Base-by-base conservation (phyloP, 2,888 invertebrate genomes). In the Scrobipalpa costella region DNA sequence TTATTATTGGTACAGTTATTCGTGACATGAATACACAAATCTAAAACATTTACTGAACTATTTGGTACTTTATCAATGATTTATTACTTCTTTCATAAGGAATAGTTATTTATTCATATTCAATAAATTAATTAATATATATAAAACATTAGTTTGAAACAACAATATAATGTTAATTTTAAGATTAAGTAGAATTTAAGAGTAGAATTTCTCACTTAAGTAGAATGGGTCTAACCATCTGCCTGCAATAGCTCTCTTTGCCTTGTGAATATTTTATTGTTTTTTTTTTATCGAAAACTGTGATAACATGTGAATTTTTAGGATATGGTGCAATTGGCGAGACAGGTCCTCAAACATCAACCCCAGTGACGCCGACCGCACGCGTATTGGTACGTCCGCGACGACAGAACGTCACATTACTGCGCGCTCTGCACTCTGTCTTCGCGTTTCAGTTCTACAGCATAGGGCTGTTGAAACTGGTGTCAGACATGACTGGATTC, bases 401-500 rank as follows among this genome's bases (percentile, higher is more conserved):
- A 2, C 78, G 89, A 1, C 89, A 89, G 58, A 92, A 92, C 68
- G 88, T 92, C 6, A 93, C 95, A 0, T 78, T 97, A 9, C 80
- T 96, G 0, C 91, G 92, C 73, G 94, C 95, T 0, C 84, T 97
- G 55, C 95, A 97, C 80, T 90, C 90, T 64, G 94, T 95, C 73
- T 97, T 97, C 79, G 97, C 96, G 52, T 78, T 93, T 63, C 95
- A 96, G 78, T 98, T 97, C 88, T 97, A 97, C 79, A 93, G 94
- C 50, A 94, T 98, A 73, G 98, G 98, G 38, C 77, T 97, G 63
- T 84, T 98, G 11, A 96, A 97, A 83, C 92, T 99, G 52, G 79
- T 95, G 6, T 94, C 96, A 0, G 99, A 99, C 79, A 93, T 94
- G 75, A 92, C 96, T 2, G 95, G 95, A 0, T 99, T 99, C 88